phyloP scores from a whole-genome alignment of 2,888 invertebrate genomes.

The Dendrolimus pini region DNA sequence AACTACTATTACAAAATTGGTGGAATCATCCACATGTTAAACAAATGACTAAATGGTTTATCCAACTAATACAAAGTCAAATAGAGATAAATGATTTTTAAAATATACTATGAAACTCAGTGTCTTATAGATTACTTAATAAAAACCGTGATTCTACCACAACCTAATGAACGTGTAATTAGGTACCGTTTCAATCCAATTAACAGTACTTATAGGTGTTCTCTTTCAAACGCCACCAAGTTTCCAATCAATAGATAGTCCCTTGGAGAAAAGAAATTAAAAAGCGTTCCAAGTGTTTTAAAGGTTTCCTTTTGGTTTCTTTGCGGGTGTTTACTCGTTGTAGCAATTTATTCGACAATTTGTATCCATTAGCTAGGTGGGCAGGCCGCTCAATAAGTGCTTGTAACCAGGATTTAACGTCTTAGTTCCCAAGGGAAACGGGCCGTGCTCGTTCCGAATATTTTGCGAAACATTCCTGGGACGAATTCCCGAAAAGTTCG shows the following conservation, averaged over 20 bases:
- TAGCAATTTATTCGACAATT: conserved; percentile 46
- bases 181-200: conserved; percentile 24
- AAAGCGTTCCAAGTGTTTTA: conserved; percentile 3
- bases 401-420: conserved; percentile 64
- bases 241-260: not conserved
- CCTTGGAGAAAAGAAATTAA: not conserved
- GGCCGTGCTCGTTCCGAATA: conserved; percentile 26
- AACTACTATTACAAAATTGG: no score
- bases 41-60: no score
- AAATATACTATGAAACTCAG: no score
- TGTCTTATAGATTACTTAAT: not conserved
- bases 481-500: conserved; percentile 62
- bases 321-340: conserved; percentile 33
- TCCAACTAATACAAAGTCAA: no score
- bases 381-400: conserved; percentile 48
- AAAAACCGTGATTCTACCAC: not conserved
- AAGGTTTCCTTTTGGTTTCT: conserved; percentile 13
- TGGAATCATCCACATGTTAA: no score
- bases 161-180: not conserved
- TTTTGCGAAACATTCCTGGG: conserved; percentile 57
- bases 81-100: no score
- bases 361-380: conserved; percentile 55
- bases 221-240: conserved; percentile 10
- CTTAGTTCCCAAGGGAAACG: conserved; percentile 43
- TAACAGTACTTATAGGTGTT: conserved; percentile 34